A percentile compares a stretch with the other conserved stretches of the same genome.
These are phyloP conservation scores for Therioaphis trifolii DNA, from an alignment of 2,888 invertebrate species.

Conservation along the genomic window DNA sequence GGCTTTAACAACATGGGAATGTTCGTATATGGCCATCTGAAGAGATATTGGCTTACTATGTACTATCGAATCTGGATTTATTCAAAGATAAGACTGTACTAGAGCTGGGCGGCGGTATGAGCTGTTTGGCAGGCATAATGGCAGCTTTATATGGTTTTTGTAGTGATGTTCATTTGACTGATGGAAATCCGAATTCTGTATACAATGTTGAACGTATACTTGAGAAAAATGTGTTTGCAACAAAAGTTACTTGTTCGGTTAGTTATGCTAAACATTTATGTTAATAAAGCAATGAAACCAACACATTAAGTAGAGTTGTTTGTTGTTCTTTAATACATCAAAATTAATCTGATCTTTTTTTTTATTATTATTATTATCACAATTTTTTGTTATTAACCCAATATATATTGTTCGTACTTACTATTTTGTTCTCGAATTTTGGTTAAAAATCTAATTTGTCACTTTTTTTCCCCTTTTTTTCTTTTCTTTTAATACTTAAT, in stretches of 20 bases:
- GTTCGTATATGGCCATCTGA: conserved; percentile 85
- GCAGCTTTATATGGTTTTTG: conserved; percentile 77
- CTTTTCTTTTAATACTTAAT: neutral
- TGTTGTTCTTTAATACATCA: conserved; percentile 21
- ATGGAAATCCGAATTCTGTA: conserved; percentile 82
- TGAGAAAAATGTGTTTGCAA: conserved; percentile 74
- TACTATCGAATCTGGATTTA: conserved; percentile 74
- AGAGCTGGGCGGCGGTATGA: conserved; percentile 88
- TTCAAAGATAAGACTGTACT: conserved; percentile 78
- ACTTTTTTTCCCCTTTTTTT: neutral
- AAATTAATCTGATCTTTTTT: conserved; percentile 22
- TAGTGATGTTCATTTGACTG: conserved; percentile 77
- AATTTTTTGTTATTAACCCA: conserved; percentile 41
- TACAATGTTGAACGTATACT: conserved; percentile 78
- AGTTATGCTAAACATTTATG: conserved; percentile 50
- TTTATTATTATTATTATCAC: conserved; percentile 15
- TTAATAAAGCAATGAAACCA: conserved; percentile 32
- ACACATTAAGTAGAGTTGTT: conserved; percentile 32
- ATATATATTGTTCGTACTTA: conserved; percentile 14
- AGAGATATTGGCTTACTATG: conserved; percentile 78
- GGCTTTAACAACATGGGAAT: conserved; percentile 86
- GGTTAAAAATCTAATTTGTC: conserved; percentile 15
- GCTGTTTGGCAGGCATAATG: conserved; percentile 82
- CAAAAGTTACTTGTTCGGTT: conserved; percentile 58
- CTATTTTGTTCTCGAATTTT: conserved; percentile 5